Evolutionary conservation across 2,888 invertebrate species (phyloP), one percentile per base, ranked within the genome.

Genomic region (Caenorhabditis sp.): DNA sequence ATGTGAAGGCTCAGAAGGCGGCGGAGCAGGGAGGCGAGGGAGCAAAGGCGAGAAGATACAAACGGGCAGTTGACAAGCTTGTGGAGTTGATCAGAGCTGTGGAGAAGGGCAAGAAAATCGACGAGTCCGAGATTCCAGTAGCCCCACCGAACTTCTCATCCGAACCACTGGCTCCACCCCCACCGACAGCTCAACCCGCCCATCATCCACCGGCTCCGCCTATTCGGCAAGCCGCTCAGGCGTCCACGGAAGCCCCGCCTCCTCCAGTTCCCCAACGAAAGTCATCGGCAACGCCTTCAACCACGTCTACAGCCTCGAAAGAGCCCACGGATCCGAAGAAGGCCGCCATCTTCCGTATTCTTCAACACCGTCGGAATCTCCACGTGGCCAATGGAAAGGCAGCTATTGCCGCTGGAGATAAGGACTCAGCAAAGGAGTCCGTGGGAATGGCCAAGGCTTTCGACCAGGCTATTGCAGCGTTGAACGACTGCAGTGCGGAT

Each of bases 381-480:
- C 87, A 80, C 69, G 85, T 86, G 49, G 82, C 76, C 4, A 89
- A 89, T 73, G 89, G 86, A 28, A 87, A 88, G 66, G 87, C 85
- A 2, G 89, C 89, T 0, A 83, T 89, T 24, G 87, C 83, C 3
- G 87, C 81, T 12, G 69, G 79, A 10, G 88, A 89, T 68, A 88
- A 88, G 51, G 86, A 73, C 22, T 70, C 89, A 10, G 89, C 89
- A 7, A 83, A 79, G 70, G 86, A 87, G 38, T 89, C 64, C 26
- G 87, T 88, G 0, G 76, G 80, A 38, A 86, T 84, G 64, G 86
- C 88, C 10, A 88, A 89, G 72, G 77, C 85, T 74, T 90, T 90
- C 56, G 89, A 89, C 75, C 87, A 89, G 85, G 89, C 89, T 3
- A 84, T 89, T 47, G 80, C 80, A 8, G 89, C 88, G 0, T 63